Evolutionary conservation across 2,113 vertebrate species (phyloP).

Genomic region (Pampusana beccarii): DNA sequence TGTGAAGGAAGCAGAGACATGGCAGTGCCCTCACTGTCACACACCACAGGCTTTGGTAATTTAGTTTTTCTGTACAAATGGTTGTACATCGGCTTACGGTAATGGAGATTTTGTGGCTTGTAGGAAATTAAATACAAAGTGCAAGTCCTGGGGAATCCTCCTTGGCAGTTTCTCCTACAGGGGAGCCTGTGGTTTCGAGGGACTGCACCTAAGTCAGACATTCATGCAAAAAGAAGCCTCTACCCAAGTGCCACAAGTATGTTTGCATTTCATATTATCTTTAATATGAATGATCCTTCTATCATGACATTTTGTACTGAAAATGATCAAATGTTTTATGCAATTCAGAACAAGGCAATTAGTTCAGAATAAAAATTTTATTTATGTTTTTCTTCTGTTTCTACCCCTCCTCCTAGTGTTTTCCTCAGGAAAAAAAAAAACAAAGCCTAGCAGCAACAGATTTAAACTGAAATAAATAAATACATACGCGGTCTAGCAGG

Average conservation of each 20-base stretch:
- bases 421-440: constrained; percentile 9
- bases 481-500: background rate
- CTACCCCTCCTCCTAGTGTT: background rate
- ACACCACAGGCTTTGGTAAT: background rate
- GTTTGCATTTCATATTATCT: too few species aligned
- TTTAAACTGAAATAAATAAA: background rate
- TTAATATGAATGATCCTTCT: too few species aligned
- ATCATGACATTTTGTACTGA: too few species aligned
- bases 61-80: background rate
- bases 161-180: background rate
- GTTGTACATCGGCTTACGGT: background rate
- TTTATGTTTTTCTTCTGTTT: background rate
- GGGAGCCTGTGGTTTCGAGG: background rate
- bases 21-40: background rate
- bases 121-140: background rate
- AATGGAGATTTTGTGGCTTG: background rate
- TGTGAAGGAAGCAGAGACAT: background rate
- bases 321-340: background rate
- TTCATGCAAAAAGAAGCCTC: too few species aligned
- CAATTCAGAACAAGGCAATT: background rate
- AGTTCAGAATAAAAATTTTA: background rate
- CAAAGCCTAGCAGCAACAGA: background rate
- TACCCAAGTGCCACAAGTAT: too few species aligned
- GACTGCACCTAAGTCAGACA: background rate
- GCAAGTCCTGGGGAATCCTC: background rate